Base-by-base conservation (phyloP, 1,140 invertebrate genomes). In the Halotydeus destructor region DNA sequence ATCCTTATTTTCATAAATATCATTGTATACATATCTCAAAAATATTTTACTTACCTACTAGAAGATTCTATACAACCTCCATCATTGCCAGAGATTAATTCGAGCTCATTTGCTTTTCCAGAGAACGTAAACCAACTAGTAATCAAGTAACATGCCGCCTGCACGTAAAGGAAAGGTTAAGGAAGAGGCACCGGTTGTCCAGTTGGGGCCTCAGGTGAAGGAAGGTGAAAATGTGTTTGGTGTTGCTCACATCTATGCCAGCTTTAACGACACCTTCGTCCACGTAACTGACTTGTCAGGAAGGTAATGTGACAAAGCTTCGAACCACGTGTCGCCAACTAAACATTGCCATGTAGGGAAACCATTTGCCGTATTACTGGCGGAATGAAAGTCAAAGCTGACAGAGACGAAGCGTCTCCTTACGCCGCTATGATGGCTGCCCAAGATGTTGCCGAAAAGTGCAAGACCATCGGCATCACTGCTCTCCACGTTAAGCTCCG, bases 341-440 rank as follows among this genome's bases (percentile, higher is more conserved):
- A 3, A 27, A 47, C 56, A 54, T 50, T 23, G 27, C 24, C 50
- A 58, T n/a, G 48, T 16, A 78, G 86, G 55, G 91, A 99, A 80
- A 99, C 93, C 2, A 97, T 99, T 57, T 81, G 83, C 43, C 71
- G 91, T 56, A 82, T 99, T 25, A 99, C 94, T 55, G 94, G 94
- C 61, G 94, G 94, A 45, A 99, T 99, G 94, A 98, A 98, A 69
- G 94, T 99, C 0, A 99, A 98, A 64, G 93, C 93, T 55, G 94
- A 99, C 68, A 75, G 94, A 70, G 94, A 99, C 68, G 94, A 99
- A 66, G 84, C 91, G 52, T 97, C 91, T 23, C 94, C 94, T 12
- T 99, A 99, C 57, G 94, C 93, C 59, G 93, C 93, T 76, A 98
- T 99, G 93, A 91, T 99, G 67, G 94, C 94, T 58, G 91, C 93